phyloP scores from a whole-genome alignment of 2,797 vertebrate species.

The Bovichtus variegatus region DNA sequence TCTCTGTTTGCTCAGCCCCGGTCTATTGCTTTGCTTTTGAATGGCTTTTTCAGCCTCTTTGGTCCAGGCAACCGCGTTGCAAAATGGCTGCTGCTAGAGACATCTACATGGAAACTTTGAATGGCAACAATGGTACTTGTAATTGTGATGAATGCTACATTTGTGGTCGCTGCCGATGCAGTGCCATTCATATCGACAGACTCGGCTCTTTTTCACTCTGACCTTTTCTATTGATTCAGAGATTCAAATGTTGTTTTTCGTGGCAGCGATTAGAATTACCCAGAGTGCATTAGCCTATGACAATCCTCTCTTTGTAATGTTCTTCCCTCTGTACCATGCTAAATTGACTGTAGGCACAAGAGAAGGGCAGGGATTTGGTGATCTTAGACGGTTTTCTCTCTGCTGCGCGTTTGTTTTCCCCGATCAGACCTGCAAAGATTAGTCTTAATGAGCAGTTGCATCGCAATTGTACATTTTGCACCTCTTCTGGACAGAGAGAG shows the following conservation, averaged over 20 bases:
- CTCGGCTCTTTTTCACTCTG: constrained; percentile 30
- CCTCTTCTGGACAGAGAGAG: constrained; percentile 58
- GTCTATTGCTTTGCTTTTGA: constrained; percentile 62
- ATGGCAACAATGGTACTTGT: constrained; percentile 72
- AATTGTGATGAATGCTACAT: constrained; percentile 52
- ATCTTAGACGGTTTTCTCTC: constrained; percentile 40
- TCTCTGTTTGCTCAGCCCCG: constrained; percentile 50
- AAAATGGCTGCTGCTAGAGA: constrained; percentile 86
- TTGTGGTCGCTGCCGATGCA: constrained; percentile 40
- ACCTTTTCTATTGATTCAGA: constrained; percentile 58
- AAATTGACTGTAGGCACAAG: constrained; percentile 35
- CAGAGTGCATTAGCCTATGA: constrained; percentile 9
- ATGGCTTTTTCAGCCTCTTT: constrained; percentile 71
- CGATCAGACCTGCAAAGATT: constrained; percentile 46
- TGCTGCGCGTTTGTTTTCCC: constrained; percentile 45
- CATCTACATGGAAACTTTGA: constrained; percentile 82
- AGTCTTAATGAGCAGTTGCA: constrained; percentile 49
- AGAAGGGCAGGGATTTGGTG: constrained; percentile 42
- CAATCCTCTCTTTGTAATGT: constrained; percentile 36
- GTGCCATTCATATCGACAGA: constrained; percentile 40
- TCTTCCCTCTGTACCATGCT: neutral
- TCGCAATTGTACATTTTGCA: constrained; percentile 49
- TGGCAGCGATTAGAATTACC: constrained; percentile 33
- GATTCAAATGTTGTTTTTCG: constrained; percentile 44
- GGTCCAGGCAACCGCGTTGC: constrained; percentile 76